phyloP scores from a whole-genome alignment of 2,797 vertebrate species.

The Lacerta agilis region DNA sequence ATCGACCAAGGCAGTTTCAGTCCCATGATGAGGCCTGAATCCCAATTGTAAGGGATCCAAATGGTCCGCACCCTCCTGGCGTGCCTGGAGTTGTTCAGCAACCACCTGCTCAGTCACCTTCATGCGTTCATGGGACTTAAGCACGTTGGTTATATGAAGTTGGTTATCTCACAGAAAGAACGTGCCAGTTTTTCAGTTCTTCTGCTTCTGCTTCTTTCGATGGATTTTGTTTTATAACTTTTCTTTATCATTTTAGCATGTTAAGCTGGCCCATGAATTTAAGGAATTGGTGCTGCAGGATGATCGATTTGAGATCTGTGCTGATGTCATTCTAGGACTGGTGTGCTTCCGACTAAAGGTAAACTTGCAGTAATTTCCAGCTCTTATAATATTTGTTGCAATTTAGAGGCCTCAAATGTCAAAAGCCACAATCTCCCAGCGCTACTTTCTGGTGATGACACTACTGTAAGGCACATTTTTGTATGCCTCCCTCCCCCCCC shows the following conservation, averaged over 20 bases:
- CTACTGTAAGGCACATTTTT: too few relatives aligned
- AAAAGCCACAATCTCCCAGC: too few relatives aligned
- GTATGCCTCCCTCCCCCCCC: too few relatives aligned
- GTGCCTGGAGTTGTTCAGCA: too few relatives aligned
- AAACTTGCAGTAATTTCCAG: constrained; percentile 32
- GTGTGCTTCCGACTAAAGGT: constrained; percentile 98
- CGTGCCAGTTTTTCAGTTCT: neutral
- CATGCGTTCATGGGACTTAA: too few relatives aligned
- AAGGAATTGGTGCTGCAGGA: constrained; percentile 87
- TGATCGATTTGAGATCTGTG: constrained; percentile 91
- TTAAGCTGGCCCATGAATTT: constrained; percentile 89
- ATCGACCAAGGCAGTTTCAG: too few relatives aligned
- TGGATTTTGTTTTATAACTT: neutral
- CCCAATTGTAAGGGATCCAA: too few relatives aligned
- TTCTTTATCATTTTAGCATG: constrained; percentile 81
- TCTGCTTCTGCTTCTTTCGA: neutral
- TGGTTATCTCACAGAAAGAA: neutral
- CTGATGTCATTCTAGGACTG: constrained; percentile 89
- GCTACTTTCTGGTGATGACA: too few relatives aligned
- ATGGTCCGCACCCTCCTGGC: too few relatives aligned
- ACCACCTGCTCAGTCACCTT: too few relatives aligned
- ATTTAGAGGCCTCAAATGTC: neutral
- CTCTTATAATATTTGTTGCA: neutral
- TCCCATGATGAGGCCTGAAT: too few relatives aligned
- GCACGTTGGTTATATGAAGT: too few relatives aligned